Conservation (phyloP, 2,113 vertebrate species). For the Rafetus swinhoei region DNA sequence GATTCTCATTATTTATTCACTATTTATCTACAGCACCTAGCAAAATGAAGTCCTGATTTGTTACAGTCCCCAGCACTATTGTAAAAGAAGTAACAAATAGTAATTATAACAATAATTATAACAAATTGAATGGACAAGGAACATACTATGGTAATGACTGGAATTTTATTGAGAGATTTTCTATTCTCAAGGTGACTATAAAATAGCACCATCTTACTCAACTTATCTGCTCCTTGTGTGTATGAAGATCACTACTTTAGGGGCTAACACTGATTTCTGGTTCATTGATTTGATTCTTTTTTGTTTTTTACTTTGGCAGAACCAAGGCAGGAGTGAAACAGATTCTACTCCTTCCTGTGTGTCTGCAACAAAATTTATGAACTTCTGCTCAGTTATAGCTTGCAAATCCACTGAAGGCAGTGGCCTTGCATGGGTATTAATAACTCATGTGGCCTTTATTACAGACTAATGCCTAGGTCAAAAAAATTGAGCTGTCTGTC, state of each 20-base stretch:
- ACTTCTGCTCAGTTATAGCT: not conserved
- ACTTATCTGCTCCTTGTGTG: not conserved
- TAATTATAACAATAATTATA: not conserved
- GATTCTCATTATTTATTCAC: not conserved
- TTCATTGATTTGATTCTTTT: not conserved
- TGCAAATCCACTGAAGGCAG: not conserved
- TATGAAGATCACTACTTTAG: not conserved
- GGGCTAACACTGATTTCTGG: not conserved
- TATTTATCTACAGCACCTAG: not conserved
- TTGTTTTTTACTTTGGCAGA: not conserved
- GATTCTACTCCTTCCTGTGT: not conserved
- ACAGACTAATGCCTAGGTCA: not conserved
- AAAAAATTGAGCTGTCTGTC: not conserved
- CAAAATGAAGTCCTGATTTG: not conserved
- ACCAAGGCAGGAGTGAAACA: not conserved
- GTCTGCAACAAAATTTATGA: not conserved
- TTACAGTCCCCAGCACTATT: not conserved
- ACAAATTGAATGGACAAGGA: not conserved
- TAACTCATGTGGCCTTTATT: not conserved
- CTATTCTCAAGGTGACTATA: not conserved
- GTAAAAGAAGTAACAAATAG: not conserved
- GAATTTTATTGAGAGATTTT: not conserved
- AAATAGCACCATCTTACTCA: not conserved
- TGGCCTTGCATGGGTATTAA: not conserved
- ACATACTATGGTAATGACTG: rapidly evolving